These are phyloP conservation scores for Agrochola litura DNA, from an alignment of 2,888 invertebrate species.

Conservation along the genomic window DNA sequence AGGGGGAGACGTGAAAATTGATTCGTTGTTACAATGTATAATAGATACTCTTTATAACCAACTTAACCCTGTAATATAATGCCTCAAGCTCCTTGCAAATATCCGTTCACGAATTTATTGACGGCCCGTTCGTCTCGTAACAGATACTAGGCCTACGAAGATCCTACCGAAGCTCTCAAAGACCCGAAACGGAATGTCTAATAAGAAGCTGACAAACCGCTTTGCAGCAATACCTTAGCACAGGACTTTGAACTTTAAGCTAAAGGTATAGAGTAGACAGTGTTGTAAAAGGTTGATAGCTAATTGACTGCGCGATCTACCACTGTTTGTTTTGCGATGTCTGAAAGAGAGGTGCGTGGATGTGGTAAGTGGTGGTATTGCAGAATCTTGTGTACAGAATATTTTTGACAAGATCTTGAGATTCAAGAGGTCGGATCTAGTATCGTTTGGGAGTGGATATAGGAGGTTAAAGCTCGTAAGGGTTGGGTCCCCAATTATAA, in stretches of 20 bases:
- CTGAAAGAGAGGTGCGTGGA: constrained; percentile 55
- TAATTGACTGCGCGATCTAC: constrained; percentile 71
- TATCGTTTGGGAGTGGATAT: too few species aligned
- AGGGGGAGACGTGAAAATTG: too few species aligned
- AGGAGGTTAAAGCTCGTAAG: too few species aligned
- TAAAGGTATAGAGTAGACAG: constrained; percentile 44
- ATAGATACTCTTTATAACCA: too few species aligned
- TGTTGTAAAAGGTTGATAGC: constrained; percentile 33
- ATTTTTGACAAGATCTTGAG: background rate
- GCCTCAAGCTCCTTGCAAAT: background rate
- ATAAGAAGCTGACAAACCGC: constrained; percentile 71
- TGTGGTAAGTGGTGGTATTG: constrained; percentile 24
- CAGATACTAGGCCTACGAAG: constrained; percentile 28
- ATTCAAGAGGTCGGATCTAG: background rate
- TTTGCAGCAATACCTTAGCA: constrained; percentile 46
- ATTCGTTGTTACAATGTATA: too few species aligned
- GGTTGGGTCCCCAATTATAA: too few species aligned
- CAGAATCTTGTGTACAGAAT: background rate
- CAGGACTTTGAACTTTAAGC: constrained; percentile 52
- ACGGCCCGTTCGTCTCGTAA: constrained; percentile 27
- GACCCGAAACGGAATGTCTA: constrained; percentile 71
- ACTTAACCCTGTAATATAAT: background rate
- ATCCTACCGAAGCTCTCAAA: constrained; percentile 52
- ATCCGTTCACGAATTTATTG: constrained; percentile 26
- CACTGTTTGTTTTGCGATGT: constrained; percentile 69